Evolutionary conservation across 2,888 invertebrate species (phyloP).

Genomic region (Metopia argyrocephala): DNA sequence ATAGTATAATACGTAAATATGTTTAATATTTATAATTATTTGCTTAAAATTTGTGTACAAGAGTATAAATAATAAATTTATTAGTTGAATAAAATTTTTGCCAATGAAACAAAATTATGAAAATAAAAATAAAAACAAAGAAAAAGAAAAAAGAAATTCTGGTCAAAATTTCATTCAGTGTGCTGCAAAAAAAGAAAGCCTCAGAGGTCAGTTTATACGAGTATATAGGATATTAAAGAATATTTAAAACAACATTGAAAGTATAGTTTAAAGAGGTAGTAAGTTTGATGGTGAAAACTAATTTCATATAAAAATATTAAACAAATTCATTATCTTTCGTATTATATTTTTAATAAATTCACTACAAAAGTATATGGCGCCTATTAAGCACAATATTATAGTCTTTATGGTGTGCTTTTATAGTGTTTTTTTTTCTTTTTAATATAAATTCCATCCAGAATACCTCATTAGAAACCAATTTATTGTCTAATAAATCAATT

Average conservation of each 20-base stretch:
- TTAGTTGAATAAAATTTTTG: constrained; percentile 39
- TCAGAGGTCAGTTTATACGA: too few relatives aligned
- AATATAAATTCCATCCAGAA: too few relatives aligned
- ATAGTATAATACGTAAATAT: constrained; percentile 13
- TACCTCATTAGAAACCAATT: too few relatives aligned
- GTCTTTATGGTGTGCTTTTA: not conserved
- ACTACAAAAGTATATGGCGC: constrained; percentile 31
- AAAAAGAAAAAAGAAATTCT: not conserved
- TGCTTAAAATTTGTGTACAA: constrained; percentile 16
- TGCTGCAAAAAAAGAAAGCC: not conserved
- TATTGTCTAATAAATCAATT: constrained; percentile 75
- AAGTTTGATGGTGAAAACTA: too few relatives aligned
- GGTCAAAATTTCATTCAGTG: not conserved
- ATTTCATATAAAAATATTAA: too few relatives aligned
- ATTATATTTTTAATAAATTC: not conserved
- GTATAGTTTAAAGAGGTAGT: too few relatives aligned
- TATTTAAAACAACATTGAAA: too few relatives aligned
- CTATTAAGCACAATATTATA: not conserved
- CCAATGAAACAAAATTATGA: constrained; percentile 16
- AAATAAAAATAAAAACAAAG: not conserved
- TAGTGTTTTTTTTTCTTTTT: too few relatives aligned
- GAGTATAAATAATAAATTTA: constrained; percentile 52
- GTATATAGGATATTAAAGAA: not conserved
- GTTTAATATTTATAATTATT: not conserved
- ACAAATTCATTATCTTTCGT: too few relatives aligned